These are phyloP conservation scores for Pagrus major DNA, from an alignment of 2,113 vertebrate species.

Conservation along the genomic window DNA sequence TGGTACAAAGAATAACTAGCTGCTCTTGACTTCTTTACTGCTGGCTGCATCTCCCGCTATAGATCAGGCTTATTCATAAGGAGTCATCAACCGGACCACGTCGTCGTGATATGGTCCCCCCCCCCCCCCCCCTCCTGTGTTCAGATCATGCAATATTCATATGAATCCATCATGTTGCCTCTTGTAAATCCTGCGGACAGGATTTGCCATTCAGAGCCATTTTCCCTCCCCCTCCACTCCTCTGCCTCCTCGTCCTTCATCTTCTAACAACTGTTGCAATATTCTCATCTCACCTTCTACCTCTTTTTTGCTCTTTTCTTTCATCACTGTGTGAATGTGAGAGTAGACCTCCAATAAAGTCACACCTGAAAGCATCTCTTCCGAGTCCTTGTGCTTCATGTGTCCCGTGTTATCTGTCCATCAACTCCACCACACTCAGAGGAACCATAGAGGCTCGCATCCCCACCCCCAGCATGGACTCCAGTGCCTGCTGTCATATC, in stretches of 20 bases:
- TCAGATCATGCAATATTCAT: constrained; percentile 62
- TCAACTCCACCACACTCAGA: constrained; percentile 77
- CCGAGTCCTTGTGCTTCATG: constrained; percentile 88
- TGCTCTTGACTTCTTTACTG: constrained; percentile 28
- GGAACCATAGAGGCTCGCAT: constrained; percentile 53
- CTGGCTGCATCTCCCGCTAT: constrained; percentile 29
- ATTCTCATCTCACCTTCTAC: constrained; percentile 66
- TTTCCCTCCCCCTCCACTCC: not conserved
- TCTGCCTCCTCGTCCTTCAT: constrained; percentile 35
- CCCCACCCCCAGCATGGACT: constrained; percentile 73
- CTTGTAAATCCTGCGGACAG: constrained; percentile 55
- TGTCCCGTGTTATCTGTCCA: constrained; percentile 85
- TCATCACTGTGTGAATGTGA: constrained; percentile 79
- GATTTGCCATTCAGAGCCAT: constrained; percentile 59
- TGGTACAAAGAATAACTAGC: constrained; percentile 16
- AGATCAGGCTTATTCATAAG: constrained; percentile 21
- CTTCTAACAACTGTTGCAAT: constrained; percentile 67
- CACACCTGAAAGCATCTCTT: constrained; percentile 87
- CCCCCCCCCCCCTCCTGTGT: constrained; percentile 48
- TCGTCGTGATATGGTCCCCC: constrained; percentile 36
- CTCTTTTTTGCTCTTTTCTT: constrained; percentile 62
- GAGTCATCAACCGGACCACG: constrained; percentile 22
- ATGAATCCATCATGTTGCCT: constrained; percentile 62
- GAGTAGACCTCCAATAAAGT: constrained; percentile 83
- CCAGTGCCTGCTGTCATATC: constrained; percentile 70